Evolutionary conservation across 2,888 invertebrate species (phyloP).

Genomic region (Tetragnatha montana): DNA sequence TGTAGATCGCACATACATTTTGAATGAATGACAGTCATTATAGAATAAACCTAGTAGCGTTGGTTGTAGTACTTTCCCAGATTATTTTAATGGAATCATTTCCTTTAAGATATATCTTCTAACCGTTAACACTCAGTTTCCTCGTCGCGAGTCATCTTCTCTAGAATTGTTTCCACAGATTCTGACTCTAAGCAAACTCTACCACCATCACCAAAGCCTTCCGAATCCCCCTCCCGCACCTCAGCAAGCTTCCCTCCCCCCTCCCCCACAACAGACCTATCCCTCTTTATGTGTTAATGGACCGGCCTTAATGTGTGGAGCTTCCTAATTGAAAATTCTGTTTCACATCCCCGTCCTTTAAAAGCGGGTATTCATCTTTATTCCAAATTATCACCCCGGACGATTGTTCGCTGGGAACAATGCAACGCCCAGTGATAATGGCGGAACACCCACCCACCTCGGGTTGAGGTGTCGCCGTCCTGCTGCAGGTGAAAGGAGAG

Average conservation of each 20-base stretch:
- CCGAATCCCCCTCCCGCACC: too few relatives aligned
- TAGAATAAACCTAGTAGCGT: too few relatives aligned
- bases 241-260: constrained; percentile 14
- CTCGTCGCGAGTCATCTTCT: too few relatives aligned
- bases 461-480: background rate
- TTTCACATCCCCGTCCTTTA: constrained; percentile 16
- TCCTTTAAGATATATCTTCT: too few relatives aligned
- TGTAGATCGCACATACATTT: too few relatives aligned
- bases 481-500: background rate
- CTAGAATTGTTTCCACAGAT: too few relatives aligned
- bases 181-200: too few relatives aligned
- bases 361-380: constrained; percentile 39
- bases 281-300: background rate
- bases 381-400: constrained; percentile 16
- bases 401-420: constrained; percentile 25
- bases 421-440: constrained; percentile 9
- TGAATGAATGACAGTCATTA: too few relatives aligned
- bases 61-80: too few relatives aligned
- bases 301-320: background rate
- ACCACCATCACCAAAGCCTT: too few relatives aligned
- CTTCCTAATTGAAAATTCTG: constrained; percentile 1
- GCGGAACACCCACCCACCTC: background rate
- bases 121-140: too few relatives aligned
- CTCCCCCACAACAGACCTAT: background rate
- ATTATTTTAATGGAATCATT: too few relatives aligned